A percentile compares a stretch with the other conserved stretches of the same genome.
Conservation (phyloP, 1,140 invertebrate species). For the Leptinotarsa undecemlineata region DNA sequence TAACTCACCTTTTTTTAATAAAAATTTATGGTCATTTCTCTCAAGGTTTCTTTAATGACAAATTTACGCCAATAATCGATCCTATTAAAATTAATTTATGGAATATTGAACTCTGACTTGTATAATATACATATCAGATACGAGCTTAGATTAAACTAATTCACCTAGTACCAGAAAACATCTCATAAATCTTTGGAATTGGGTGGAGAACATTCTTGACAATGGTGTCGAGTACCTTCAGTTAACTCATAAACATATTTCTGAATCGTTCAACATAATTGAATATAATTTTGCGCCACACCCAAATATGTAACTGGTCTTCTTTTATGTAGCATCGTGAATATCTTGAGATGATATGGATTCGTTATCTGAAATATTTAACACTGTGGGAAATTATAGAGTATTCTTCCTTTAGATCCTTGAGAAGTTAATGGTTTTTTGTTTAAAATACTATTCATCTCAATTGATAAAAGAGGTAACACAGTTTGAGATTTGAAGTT, state of each 20-base stretch:
- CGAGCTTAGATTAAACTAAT: not conserved
- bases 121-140: not conserved
- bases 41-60: not conserved
- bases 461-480: too few species aligned
- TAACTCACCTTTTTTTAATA: not conserved
- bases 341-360: not conserved
- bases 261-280: conserved; percentile 3
- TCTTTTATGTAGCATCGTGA: not conserved
- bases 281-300: not conserved
- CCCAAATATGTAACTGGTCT: not conserved
- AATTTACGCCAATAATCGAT: not conserved
- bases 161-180: not conserved
- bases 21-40: conserved; percentile 1
- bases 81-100: not conserved
- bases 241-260: not conserved
- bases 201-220: not conserved
- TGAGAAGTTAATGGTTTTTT: too few species aligned
- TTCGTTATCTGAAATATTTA: not conserved
- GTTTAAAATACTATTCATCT: too few species aligned
- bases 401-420: too few species aligned
- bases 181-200: not conserved
- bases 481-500: too few species aligned
- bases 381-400: too few species aligned
- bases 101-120: not conserved
- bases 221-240: not conserved